Conservation (phyloP, 2,113 vertebrate genomes). For the Ranitomeya variabilis region DNA sequence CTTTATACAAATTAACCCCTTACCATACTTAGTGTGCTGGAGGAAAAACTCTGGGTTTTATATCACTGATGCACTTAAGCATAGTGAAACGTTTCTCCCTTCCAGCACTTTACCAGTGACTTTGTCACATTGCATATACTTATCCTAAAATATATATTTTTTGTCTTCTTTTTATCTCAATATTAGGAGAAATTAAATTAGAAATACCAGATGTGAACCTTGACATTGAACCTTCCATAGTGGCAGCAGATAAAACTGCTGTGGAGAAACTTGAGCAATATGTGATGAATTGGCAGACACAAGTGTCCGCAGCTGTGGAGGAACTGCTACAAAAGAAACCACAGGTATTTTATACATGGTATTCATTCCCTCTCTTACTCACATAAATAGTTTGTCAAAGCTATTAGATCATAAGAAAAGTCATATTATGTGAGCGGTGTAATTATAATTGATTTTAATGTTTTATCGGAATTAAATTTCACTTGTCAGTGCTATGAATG, state of each 20-base stretch:
- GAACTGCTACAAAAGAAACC: conserved; percentile 79
- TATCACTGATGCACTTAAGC: too few species aligned
- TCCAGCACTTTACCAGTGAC: neutral
- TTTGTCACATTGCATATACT: neutral
- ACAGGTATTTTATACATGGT: conserved; percentile 72
- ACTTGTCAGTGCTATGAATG: too few species aligned
- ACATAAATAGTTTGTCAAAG: too few species aligned
- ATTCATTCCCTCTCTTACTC: neutral
- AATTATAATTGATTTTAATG: too few species aligned
- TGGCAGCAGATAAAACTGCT: conserved; percentile 68
- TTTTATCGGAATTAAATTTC: too few species aligned
- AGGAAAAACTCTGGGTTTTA: too few species aligned
- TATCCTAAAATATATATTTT: neutral
- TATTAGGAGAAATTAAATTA: conserved; percentile 76
- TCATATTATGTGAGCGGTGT: too few species aligned
- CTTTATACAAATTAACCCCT: too few species aligned
- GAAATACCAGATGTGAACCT: conserved; percentile 81
- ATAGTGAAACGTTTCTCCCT: too few species aligned
- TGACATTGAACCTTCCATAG: conserved; percentile 66
- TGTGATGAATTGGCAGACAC: conserved; percentile 82
- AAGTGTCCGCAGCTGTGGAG: conserved; percentile 79
- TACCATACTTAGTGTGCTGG: too few species aligned
- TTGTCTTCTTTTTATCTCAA: neutral
- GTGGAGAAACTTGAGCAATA: conserved; percentile 79
- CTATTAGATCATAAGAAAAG: too few species aligned